A percentile compares a stretch with the other conserved stretches of the same genome.
Conservation (phyloP, 2,113 vertebrate species). For the Ailurus styani region DNA sequence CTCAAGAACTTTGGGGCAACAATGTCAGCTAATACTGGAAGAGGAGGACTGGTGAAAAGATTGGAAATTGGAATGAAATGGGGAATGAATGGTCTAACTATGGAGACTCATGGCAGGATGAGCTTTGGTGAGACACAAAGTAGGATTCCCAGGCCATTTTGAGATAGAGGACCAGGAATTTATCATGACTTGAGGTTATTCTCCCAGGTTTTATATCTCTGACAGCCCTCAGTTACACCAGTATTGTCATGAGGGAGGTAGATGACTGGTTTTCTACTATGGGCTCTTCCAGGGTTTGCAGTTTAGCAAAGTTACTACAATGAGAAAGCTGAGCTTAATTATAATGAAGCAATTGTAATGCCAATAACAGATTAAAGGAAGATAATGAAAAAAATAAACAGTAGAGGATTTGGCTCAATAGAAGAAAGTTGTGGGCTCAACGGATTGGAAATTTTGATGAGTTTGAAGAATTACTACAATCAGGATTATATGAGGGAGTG, state of each 20-base stretch:
- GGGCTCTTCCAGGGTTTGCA: not conserved
- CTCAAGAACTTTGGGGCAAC: not conserved
- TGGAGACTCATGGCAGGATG: not conserved
- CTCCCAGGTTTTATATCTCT: not conserved
- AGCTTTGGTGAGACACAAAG: fast-evolving
- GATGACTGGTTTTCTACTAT: too few species aligned
- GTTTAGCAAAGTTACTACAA: not conserved
- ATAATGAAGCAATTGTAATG: not conserved
- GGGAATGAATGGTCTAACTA: too few species aligned
- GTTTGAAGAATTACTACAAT: not conserved
- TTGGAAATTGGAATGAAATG: not conserved
- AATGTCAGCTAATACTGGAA: not conserved
- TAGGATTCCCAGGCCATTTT: not conserved
- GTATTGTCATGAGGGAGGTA: too few species aligned
- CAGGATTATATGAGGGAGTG: not conserved
- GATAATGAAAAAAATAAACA: not conserved
- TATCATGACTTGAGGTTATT: not conserved
- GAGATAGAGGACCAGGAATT: not conserved
- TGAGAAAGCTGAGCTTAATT: not conserved
- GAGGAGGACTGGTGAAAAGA: fast-evolving
- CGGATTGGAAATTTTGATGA: not conserved
- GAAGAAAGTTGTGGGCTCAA: not conserved
- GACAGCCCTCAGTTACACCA: not conserved
- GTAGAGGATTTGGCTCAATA: not conserved
- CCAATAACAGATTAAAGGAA: not conserved